Evolutionary conservation across 37 sponge, comb jelly and placozoan species (phyloP).

Genomic region (Cladorhizidae sp.): DNA sequence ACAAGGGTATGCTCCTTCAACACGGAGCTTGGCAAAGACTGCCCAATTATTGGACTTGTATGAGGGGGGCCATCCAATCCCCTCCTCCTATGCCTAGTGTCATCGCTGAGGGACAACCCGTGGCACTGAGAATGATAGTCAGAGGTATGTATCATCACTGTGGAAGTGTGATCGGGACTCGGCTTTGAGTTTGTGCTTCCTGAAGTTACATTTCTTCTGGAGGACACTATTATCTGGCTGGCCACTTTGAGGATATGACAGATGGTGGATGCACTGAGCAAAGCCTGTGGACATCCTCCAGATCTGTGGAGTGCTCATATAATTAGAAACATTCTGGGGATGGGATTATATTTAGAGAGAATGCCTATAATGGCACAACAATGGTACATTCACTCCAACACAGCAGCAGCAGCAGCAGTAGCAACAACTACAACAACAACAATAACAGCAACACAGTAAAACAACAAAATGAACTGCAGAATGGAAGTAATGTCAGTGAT

Average conservation of each 20-base stretch:
- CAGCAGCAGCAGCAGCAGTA: too few relatives aligned
- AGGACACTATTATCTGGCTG: neutral
- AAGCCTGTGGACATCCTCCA: constrained; percentile 2
- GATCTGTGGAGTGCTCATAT: constrained; percentile 13
- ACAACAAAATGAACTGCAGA: too few relatives aligned
- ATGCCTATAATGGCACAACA: too few relatives aligned
- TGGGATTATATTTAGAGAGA: too few relatives aligned
- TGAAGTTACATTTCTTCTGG: neutral
- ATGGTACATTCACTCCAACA: too few relatives aligned
- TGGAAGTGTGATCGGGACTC: neutral
- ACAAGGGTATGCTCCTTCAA: constrained; percentile 58
- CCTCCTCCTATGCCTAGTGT: too few relatives aligned
- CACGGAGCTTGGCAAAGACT: neutral
- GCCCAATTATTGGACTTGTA: neutral
- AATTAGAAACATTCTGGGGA: neutral
- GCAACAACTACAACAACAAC: too few relatives aligned
- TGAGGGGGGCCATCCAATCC: too few relatives aligned
- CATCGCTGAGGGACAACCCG: too few relatives aligned
- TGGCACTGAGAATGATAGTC: too few relatives aligned
- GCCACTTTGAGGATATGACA: constrained; percentile 28
- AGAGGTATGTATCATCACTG: neutral
- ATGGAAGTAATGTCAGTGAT: too few relatives aligned
- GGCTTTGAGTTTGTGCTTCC: neutral
- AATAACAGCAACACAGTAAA: too few relatives aligned
- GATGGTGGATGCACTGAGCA: constrained; percentile 11